Percentiles rank a stretch among this genome's conserved stretches.
Conservation (phyloP, 2,113 vertebrate genomes). For the Cisticola juncidis region DNA sequence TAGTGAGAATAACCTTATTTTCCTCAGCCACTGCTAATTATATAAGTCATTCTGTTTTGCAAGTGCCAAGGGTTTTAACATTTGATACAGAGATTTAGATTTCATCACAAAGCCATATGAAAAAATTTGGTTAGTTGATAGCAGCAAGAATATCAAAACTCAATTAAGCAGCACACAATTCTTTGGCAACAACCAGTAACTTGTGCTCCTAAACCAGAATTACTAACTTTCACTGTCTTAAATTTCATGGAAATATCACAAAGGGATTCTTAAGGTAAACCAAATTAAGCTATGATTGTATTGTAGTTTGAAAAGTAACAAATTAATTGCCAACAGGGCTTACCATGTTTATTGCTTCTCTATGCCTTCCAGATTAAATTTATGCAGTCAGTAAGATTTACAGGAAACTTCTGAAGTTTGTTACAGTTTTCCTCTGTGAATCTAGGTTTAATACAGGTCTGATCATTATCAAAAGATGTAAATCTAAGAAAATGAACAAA, state of each 20-base stretch:
- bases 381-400: background rate
- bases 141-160: slow-evolving; percentile 10
- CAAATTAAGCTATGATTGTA: background rate
- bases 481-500: background rate
- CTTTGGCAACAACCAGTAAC: background rate
- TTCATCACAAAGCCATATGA: background rate
- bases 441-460: background rate
- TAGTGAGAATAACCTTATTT: slow-evolving; percentile 48
- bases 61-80: background rate
- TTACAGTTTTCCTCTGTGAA: background rate
- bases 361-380: background rate
- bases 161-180: background rate
- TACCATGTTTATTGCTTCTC: background rate
- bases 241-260: slow-evolving; percentile 33
- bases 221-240: background rate
- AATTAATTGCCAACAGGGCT: background rate
- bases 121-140: background rate
- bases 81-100: slow-evolving; percentile 31
- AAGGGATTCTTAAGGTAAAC: background rate
- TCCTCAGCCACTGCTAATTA: slow-evolving; percentile 23
- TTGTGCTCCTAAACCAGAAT: slow-evolving; percentile 1
- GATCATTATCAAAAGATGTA: background rate
- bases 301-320: background rate
- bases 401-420: background rate
- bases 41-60: slow-evolving; percentile 25